Percentiles rank a stretch among this genome's conserved stretches.
Conservation (phyloP, 2,888 invertebrate species). For the Vanessa cardui region DNA sequence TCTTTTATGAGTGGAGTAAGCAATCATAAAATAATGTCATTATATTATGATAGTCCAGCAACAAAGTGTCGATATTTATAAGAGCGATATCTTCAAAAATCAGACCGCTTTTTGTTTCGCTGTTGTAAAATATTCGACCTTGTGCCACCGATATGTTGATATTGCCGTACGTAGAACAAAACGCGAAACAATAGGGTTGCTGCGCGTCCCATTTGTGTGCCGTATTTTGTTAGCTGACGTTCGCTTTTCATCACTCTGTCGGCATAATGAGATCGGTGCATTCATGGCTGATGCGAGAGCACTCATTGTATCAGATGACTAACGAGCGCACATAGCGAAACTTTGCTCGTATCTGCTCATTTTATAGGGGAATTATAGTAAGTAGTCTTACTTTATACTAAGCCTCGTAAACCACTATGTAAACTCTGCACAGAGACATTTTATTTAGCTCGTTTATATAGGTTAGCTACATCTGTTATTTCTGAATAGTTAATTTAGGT, state of each 20-base stretch:
- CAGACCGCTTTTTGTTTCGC: slow-evolving; percentile 11
- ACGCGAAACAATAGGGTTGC: slow-evolving; percentile 53
- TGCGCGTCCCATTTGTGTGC: slow-evolving; percentile 57
- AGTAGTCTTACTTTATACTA: background rate
- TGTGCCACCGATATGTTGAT: slow-evolving; percentile 31
- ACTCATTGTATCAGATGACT: slow-evolving; percentile 34
- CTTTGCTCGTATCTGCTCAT: slow-evolving; percentile 28
- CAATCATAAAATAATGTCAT: too few relatives aligned
- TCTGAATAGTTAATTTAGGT: slow-evolving; percentile 12
- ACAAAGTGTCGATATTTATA: background rate
- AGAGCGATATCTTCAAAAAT: background rate
- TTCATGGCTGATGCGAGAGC: slow-evolving; percentile 34
- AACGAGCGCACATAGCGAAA: slow-evolving; percentile 30
- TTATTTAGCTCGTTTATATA: slow-evolving; percentile 16
- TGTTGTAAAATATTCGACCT: slow-evolving; percentile 28
- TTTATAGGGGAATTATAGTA: slow-evolving; percentile 16
- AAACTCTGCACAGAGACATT: slow-evolving; percentile 3
- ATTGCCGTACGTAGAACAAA: slow-evolving; percentile 28
- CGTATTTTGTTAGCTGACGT: slow-evolving; percentile 54
- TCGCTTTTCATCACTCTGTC: slow-evolving; percentile 63
- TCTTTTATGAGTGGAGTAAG: background rate
- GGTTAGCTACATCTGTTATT: slow-evolving; percentile 18
- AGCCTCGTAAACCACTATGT: background rate
- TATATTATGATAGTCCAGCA: too few relatives aligned
- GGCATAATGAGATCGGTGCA: slow-evolving; percentile 63